Base-by-base conservation (phyloP, 2,113 vertebrate genomes). In the Maccullochella peelii region DNA sequence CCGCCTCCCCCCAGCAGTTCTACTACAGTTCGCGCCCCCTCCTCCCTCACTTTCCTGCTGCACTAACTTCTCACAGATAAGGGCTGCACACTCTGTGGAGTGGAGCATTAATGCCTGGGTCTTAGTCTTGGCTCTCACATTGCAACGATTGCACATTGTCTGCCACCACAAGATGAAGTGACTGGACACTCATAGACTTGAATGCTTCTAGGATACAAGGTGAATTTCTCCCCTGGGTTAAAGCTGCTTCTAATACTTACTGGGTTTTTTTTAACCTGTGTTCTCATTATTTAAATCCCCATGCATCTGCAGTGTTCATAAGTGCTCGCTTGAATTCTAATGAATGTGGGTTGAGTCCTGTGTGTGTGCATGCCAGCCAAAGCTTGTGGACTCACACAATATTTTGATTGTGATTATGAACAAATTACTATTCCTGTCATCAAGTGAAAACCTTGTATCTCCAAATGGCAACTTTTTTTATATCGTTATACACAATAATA, bases 41-140 rank as follows among this genome's bases (percentile, higher is more conserved):
- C 82, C 74, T 83, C 67, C 78, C 55, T 88, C 74, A 91, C 91
- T 87, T 70, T 84, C 89, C 84, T 93, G 83, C 88, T 82, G 86
- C 88, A 91, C 90, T 91, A 80, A 91, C 69, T 30, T 86, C 84
- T 88, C 85, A 93, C 89, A 84, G 55, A 79, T 62, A 33, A 63
- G 27, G 23, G 33, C 73, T 50, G 5, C 82, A 73, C 73, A 20
- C 42, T 73, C 25, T 15, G 47, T 62, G 8, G 7, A 23, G 30
- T 44, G 50, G 44, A 79, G 73, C 70, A 6, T 55, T 70, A 63
- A 47, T 57, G 82, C 74, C 73, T 55, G 67, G 55, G 69, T 57
- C 77, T 80, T 67, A 42, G 85, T 80, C 71, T 70, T 47, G 68
- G 33, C 70, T 47, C 54, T 83, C 74, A 61, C 84, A 23, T 50